Conservation (phyloP, 2,797 vertebrate genomes). For the Oryzias sinensis region DNA sequence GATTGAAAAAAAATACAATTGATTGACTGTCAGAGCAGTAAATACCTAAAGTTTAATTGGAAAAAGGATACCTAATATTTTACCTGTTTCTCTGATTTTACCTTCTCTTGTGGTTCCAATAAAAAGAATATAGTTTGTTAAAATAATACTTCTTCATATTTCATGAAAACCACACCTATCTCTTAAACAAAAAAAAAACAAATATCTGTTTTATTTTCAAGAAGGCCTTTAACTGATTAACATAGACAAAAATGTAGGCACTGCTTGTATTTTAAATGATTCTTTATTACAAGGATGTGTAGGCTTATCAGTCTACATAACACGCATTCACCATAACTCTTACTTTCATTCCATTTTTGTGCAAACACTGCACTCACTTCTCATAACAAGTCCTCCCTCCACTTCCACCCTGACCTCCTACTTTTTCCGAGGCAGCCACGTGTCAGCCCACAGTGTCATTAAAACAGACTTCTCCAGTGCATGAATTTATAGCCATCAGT, state of each 20-base stretch:
- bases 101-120: too few species aligned
- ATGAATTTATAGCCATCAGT: constrained; percentile 4
- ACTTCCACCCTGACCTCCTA: constrained; percentile 42
- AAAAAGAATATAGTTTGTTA: too few species aligned
- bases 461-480: constrained; percentile 10
- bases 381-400: constrained; percentile 37
- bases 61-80: too few species aligned
- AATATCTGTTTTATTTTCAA: not conserved
- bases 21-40: too few species aligned
- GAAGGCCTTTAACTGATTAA: constrained; percentile 10
- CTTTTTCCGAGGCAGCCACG: constrained; percentile 25
- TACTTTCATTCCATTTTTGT: constrained; percentile 54
- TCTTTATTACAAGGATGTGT: constrained; percentile 66
- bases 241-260: constrained; percentile 44
- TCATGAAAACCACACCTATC: not conserved
- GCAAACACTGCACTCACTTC: constrained; percentile 58
- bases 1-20: too few species aligned
- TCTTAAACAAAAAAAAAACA: not conserved
- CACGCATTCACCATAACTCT: constrained; percentile 43
- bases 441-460: constrained; percentile 26
- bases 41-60: too few species aligned
- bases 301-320: constrained; percentile 61
- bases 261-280: constrained; percentile 60
- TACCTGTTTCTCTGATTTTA: too few species aligned
- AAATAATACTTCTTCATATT: too few species aligned